A percentile compares a stretch with the other conserved stretches of the same genome.
phyloP scores from a whole-genome alignment of 2,113 vertebrate species.

The Arenaria interpres region DNA sequence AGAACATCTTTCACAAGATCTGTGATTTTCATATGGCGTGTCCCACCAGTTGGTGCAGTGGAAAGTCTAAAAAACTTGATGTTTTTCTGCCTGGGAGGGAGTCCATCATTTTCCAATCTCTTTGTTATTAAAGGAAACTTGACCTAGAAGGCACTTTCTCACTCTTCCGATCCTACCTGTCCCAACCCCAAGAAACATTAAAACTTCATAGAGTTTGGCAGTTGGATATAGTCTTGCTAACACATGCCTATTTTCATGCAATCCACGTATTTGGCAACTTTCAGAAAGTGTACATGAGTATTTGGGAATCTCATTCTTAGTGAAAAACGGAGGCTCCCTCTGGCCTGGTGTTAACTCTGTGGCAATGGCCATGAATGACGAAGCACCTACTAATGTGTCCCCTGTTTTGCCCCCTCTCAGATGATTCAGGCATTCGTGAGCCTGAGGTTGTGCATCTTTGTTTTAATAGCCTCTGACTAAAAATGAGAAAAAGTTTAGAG shows the following conservation, averaged over 20 bases:
- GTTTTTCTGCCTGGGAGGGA: background rate
- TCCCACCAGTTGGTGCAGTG: background rate
- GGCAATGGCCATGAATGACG: background rate
- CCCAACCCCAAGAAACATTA: background rate
- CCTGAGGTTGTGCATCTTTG: background rate
- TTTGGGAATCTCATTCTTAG: background rate
- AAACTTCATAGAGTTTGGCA: background rate
- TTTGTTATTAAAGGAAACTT: background rate
- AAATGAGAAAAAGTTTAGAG: background rate
- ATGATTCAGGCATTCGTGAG: rapidly evolving
- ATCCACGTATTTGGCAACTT: background rate
- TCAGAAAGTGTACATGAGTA: background rate
- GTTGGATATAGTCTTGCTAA: background rate
- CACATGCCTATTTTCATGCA: background rate
- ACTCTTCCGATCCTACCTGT: background rate
- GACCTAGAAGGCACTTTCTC: background rate
- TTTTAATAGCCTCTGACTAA: background rate
- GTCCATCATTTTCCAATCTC: background rate
- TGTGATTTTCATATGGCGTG: background rate
- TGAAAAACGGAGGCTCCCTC: background rate
- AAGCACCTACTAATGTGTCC: background rate
- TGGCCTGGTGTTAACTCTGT: background rate
- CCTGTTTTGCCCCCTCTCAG: background rate
- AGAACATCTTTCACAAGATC: background rate
- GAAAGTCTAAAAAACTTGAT: background rate